These are phyloP conservation scores for Alligator mississippiensis DNA, from an alignment of 2,113 vertebrate genomes.

Conservation along the genomic window DNA sequence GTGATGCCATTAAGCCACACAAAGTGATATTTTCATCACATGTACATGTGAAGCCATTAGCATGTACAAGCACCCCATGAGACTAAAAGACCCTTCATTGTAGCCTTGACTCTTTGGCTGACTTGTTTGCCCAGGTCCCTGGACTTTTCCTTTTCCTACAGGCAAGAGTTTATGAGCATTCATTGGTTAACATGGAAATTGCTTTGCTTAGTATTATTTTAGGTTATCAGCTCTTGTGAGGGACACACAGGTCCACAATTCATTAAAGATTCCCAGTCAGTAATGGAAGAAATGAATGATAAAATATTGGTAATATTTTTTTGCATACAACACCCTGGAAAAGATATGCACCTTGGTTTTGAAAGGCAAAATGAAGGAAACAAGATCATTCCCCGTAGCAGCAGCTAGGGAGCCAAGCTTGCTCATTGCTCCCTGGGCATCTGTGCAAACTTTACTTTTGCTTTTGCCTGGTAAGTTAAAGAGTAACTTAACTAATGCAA, in stretches of 20 bases:
- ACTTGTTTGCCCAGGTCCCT: not conserved
- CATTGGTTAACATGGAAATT: not conserved
- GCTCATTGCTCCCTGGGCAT: too few relatives aligned
- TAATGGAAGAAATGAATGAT: not conserved
- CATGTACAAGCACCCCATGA: too few relatives aligned
- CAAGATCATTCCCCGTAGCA: not conserved
- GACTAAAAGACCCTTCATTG: not conserved
- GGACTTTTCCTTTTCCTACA: not conserved
- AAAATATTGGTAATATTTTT: too few relatives aligned
- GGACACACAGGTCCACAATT: slow-evolving; percentile 26
- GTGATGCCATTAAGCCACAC: too few relatives aligned
- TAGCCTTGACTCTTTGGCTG: not conserved
- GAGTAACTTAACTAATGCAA: not conserved
- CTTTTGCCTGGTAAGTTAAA: too few relatives aligned
- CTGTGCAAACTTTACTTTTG: too few relatives aligned
- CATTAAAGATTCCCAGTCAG: not conserved
- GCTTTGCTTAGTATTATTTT: not conserved
- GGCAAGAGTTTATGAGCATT: slow-evolving; percentile 9
- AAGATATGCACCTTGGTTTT: rapidly evolving
- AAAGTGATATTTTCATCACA: too few relatives aligned
- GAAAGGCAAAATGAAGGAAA: not conserved
- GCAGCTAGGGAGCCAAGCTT: not conserved
- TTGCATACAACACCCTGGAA: too few relatives aligned
- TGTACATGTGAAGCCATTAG: too few relatives aligned
- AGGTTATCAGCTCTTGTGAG: slow-evolving; percentile 49